Conservation (phyloP, 2,113 vertebrate genomes). For the Rutilus rutilus region DNA sequence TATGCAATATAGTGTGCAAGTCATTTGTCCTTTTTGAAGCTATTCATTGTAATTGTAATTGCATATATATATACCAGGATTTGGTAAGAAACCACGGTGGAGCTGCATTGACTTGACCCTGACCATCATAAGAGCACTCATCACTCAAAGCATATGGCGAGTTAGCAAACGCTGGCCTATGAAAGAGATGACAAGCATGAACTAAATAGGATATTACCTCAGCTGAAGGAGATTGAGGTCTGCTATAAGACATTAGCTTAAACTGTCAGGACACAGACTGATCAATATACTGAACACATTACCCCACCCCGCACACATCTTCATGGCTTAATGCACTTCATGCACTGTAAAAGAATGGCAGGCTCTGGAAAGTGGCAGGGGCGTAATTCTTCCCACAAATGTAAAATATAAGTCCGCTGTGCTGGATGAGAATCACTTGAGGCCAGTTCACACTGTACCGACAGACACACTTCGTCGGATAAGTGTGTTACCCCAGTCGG, state of each 20-base stretch:
- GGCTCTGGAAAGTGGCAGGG: neutral
- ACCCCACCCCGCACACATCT: neutral
- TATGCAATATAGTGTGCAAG: neutral
- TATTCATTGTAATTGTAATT: neutral
- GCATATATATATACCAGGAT: no score
- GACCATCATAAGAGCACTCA: conserved; percentile 36
- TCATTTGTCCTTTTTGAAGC: neutral
- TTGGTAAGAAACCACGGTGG: conserved; percentile 20
- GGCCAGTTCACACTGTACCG: no score
- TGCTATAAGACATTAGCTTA: conserved; percentile 42
- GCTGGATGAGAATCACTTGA: neutral
- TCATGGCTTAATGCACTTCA: no score
- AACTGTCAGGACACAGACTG: conserved; percentile 34
- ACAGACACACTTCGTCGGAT: no score
- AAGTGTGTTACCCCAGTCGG: no score
- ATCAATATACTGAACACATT: conserved; percentile 11
- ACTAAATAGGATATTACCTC: conserved; percentile 47
- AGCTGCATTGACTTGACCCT: conserved; percentile 41
- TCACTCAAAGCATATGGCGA: conserved; percentile 51
- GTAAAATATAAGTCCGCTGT: neutral
- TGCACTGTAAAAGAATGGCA: neutral
- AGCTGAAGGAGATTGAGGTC: conserved; percentile 39
- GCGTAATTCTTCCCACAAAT: neutral
- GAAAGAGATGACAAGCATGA: conserved; percentile 39
- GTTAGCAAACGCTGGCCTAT: conserved; percentile 33